These are phyloP conservation scores for Chloroclysta siterata DNA, from an alignment of 2,888 invertebrate species.

Conservation along the genomic window DNA sequence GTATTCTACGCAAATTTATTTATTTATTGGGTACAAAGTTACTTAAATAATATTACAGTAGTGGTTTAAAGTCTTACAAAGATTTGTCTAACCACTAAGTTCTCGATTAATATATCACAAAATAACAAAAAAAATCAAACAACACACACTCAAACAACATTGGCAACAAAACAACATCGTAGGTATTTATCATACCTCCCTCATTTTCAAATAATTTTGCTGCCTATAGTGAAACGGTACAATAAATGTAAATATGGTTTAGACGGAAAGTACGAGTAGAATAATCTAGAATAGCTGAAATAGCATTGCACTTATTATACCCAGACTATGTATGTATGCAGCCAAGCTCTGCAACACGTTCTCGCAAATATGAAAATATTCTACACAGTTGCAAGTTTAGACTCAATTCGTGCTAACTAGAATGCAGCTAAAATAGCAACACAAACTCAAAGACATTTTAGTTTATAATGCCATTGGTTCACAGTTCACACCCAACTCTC, in stretches of 20 bases:
- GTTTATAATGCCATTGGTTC: slow-evolving; percentile 43
- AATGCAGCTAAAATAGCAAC: slow-evolving; percentile 38
- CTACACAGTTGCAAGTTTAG: slow-evolving; percentile 28
- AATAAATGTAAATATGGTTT: no score
- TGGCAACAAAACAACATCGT: no score
- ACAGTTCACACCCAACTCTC: slow-evolving; percentile 51
- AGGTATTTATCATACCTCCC: no score
- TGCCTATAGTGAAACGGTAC: neutral
- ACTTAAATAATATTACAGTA: no score
- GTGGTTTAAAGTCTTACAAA: no score
- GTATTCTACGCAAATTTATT: no score
- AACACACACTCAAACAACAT: no score
- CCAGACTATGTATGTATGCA: slow-evolving; percentile 1
- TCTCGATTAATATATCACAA: no score
- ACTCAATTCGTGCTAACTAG: slow-evolving; percentile 34
- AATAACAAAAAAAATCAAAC: no score
- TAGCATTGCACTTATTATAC: slow-evolving; percentile 8
- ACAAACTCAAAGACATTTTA: slow-evolving; percentile 50
- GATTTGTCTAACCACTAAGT: no score
- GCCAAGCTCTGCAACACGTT: neutral
- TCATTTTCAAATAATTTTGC: neutral
- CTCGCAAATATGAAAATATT: slow-evolving; percentile 30
- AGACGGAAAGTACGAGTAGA: no score
- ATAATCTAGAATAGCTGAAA: slow-evolving; percentile 8
- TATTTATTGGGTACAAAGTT: no score